Conservation (phyloP, 2,888 invertebrate species). For the Byasa hedistus region DNA sequence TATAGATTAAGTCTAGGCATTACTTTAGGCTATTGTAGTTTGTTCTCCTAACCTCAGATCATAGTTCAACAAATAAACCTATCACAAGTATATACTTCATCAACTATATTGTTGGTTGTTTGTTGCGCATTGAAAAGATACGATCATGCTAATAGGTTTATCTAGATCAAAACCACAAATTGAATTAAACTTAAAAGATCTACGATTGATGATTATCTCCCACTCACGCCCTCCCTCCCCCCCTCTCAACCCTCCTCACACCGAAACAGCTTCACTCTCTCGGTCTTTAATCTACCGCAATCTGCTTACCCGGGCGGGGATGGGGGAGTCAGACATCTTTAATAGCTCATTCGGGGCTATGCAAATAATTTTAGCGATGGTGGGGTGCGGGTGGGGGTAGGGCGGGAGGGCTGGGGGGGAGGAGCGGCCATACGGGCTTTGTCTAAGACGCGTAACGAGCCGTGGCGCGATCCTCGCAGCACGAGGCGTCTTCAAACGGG, state of each 20-base stretch:
- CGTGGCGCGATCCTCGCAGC: conserved; percentile 71
- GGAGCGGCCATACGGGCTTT: conserved; percentile 72
- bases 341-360: conserved; percentile 80
- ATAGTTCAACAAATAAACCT: too few relatives aligned
- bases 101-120: too few relatives aligned
- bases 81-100: too few relatives aligned
- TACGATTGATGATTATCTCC: conserved; percentile 28
- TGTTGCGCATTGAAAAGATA: too few relatives aligned
- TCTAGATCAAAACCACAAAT: too few relatives aligned
- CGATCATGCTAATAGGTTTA: too few relatives aligned
- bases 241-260: conserved; percentile 12
- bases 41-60: too few relatives aligned
- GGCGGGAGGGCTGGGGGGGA: too few relatives aligned
- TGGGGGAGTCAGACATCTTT: conserved; percentile 72
- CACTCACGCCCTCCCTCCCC: background rate
- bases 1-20: too few relatives aligned
- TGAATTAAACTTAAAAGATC: conserved; percentile 8
- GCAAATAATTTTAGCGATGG: conserved; percentile 70
- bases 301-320: conserved; percentile 74
- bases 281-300: conserved; percentile 80
- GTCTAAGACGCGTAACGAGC: conserved; percentile 76
- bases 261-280: conserved; percentile 44
- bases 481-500: conserved; percentile 72
- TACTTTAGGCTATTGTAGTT: too few relatives aligned
- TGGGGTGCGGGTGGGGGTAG: conserved; percentile 34